A percentile compares a stretch with the other conserved stretches of the same genome.
phyloP scores from a whole-genome alignment of 2,888 invertebrate genomes.

The Keiferia lycopersicella region DNA sequence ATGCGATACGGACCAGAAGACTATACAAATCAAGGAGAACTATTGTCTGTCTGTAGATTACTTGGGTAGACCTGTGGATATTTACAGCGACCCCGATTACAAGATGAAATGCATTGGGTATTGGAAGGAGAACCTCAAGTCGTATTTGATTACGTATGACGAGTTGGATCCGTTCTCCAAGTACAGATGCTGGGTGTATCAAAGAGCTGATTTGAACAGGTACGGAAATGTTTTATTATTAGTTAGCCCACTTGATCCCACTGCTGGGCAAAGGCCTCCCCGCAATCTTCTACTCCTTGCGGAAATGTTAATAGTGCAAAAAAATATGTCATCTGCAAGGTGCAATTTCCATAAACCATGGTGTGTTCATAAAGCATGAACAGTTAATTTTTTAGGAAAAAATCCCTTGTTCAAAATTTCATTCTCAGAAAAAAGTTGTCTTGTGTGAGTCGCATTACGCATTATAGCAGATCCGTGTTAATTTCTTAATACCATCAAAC shows the following conservation, averaged over 20 bases:
- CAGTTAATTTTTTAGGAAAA: too few species aligned
- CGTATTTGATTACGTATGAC: slow-evolving; percentile 97
- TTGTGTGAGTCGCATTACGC: too few species aligned
- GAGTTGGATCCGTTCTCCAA: slow-evolving; percentile 97
- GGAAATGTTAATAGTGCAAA: not conserved
- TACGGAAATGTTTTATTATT: slow-evolving; percentile 39
- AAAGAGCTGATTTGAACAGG: slow-evolving; percentile 96
- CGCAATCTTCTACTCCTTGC: too few species aligned
- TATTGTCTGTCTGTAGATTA: slow-evolving; percentile 98
- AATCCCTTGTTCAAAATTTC: too few species aligned
- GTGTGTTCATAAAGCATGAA: too few species aligned
- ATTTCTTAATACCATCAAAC: too few species aligned
- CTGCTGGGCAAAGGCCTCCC: too few species aligned
- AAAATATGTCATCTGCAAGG: too few species aligned
- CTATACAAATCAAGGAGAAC: slow-evolving; percentile 96
- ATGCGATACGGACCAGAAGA: slow-evolving; percentile 97
- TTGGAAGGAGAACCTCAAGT: slow-evolving; percentile 98
- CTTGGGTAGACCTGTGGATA: slow-evolving; percentile 96
- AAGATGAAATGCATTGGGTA: slow-evolving; percentile 98
- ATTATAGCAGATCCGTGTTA: too few species aligned
- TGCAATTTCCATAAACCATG: too few species aligned
- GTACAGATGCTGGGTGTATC: slow-evolving; percentile 99
- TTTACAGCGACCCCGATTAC: slow-evolving; percentile 98
- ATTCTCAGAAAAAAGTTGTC: too few species aligned
- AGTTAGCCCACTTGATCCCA: too few species aligned